Base-by-base conservation (phyloP, 1,140 invertebrate genomes). In the Rhynchophorus ferrugineus region DNA sequence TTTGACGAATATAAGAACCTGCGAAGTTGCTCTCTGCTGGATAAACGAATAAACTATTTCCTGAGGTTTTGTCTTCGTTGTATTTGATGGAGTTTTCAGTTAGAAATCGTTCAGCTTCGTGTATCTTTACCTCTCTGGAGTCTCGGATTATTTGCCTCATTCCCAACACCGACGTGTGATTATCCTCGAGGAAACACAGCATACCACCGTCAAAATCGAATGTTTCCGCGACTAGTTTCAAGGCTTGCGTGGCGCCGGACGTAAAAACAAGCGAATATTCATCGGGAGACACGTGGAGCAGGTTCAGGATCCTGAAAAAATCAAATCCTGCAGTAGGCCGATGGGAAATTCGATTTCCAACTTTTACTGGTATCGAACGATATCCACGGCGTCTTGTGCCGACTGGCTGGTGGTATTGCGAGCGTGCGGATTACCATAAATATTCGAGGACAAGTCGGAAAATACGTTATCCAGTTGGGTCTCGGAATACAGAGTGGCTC, bases 181-280 rank as follows among this genome's bases (percentile, higher is more conserved):
- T 96, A 66, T 98, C 93, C 63, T 84, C 78, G 33, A 89, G 72
- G 66, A 96, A 94, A 13, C 83, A 79, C 68, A 95, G 89, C 35
- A 75, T 70, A 14, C 86, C 86, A 57, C 58, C 49, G 46, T 61
- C 47, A 58, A 67, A 68, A 44, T 66, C 2, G 71, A 97, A 97
- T 57, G 78, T 75, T 68, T 97, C 91, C 2, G 84, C 86, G 8
- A 95, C 69, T 42, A 89, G 60, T 75, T 93, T 93, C 3, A 97
- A 65, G 1, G 87, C 79, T 11, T 79, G 81, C 21, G 93, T 96
- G 14, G 92, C 83, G 11, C 92, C 90, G 0, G 85, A 85, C 34
- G 93, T 97, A 61, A 98, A 98, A 58, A 98, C 81, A 1, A 97
- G 76, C 59, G 76, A 79, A 67, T 97, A 97, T 44, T 90, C 82